A percentile compares a stretch with the other conserved stretches of the same genome.
Conservation (phyloP, 2,888 invertebrate genomes). For the Pristionchus mayeri region DNA sequence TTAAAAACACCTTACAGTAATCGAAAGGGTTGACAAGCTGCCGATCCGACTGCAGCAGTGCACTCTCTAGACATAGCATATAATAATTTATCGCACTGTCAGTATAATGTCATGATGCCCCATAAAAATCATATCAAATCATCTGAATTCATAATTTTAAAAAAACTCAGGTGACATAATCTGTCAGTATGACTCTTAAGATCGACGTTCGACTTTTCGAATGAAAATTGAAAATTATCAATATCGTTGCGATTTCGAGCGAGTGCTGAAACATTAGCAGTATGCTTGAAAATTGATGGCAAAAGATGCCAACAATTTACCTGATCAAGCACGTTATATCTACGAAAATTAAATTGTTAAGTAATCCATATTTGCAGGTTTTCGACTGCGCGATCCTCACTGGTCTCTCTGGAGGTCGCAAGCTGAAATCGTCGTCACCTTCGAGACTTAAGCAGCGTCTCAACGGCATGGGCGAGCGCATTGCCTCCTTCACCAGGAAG, state of each 20-base stretch:
- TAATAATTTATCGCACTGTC: no score
- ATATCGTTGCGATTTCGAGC: neutral
- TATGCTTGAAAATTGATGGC: no score
- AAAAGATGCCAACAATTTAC: no score
- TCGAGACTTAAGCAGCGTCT: slow-evolving; percentile 61
- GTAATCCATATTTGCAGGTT: slow-evolving; percentile 57
- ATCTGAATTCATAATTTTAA: no score
- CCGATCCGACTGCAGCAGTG: slow-evolving; percentile 92
- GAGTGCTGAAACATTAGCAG: neutral
- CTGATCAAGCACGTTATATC: neutral
- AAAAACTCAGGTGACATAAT: no score
- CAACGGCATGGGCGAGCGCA: slow-evolving; percentile 44
- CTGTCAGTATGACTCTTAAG: no score
- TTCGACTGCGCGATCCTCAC: slow-evolving; percentile 73
- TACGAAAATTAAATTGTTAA: no score
- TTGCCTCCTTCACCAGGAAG: slow-evolving; percentile 43
- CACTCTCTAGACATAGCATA: no score
- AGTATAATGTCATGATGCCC: no score
- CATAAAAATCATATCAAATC: no score
- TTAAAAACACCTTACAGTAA: slow-evolving; percentile 83
- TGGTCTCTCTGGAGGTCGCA: slow-evolving; percentile 59
- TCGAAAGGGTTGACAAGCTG: slow-evolving; percentile 91
- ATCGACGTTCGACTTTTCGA: no score
- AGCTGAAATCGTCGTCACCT: neutral
- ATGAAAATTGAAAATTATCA: neutral